These are phyloP conservation scores for Capreolus pygargus DNA, from an alignment of 2,113 vertebrate genomes.

Conservation along the genomic window DNA sequence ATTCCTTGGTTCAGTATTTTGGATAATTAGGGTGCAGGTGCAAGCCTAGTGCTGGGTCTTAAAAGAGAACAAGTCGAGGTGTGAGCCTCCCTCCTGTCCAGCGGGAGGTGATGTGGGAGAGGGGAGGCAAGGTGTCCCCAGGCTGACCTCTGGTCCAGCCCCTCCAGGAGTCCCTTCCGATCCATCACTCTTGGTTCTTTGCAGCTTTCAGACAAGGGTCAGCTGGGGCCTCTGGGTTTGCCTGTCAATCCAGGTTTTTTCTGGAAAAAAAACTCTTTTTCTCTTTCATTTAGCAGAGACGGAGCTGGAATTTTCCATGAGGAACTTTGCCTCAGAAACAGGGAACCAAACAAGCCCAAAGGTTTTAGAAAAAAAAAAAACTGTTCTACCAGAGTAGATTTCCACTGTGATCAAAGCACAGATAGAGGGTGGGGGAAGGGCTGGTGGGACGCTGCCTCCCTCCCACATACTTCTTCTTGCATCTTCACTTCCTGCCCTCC, in stretches of 20 bases:
- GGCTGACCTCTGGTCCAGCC: no score
- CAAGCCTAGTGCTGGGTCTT: not conserved
- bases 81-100: not conserved
- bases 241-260: not conserved
- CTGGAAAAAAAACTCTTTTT: slow-evolving; percentile 56
- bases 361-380: not conserved
- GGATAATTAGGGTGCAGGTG: not conserved
- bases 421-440: not conserved
- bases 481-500: not conserved
- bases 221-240: not conserved
- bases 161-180: not conserved
- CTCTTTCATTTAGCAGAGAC: not conserved
- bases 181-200: not conserved
- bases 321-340: slow-evolving; percentile 37
- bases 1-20: not conserved
- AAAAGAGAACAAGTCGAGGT: not conserved
- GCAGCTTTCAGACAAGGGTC: not conserved
- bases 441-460: no score
- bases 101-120: rapidly evolving
- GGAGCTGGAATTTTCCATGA: slow-evolving; percentile 66
- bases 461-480: not conserved
- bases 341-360: not conserved
- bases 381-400: not conserved
- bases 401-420: not conserved
- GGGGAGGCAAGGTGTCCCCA: not conserved